phyloP scores from a whole-genome alignment of 1,140 invertebrate species.

The silkworm (Bombyx mori) region ASM3026992v2 NC_085129.1:5654501-5655000 shows the following conservation, averaged over 20 bases:
- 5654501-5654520: slow-evolving; percentile 9
- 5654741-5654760: slow-evolving; percentile 53
- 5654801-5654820: slow-evolving; percentile 70
- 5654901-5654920: slow-evolving; percentile 56
- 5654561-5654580: slow-evolving; percentile 25
- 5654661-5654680: slow-evolving; percentile 61
- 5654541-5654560: slow-evolving; percentile 8
- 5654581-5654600: slow-evolving; percentile 43
- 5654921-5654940: slow-evolving; percentile 11
- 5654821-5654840: slow-evolving; percentile 59
- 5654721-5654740: slow-evolving; percentile 55
- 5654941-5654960: background rate
- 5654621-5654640: slow-evolving; percentile 60
- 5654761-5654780: slow-evolving; percentile 41
- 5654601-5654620: slow-evolving; percentile 41
- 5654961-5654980: no score
- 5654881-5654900: slow-evolving; percentile 47
- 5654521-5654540: slow-evolving; percentile 2
- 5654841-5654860: slow-evolving; percentile 63
- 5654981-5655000: no score
- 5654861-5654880: slow-evolving; percentile 37
- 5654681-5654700: slow-evolving; percentile 68
- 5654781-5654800: slow-evolving; percentile 40
- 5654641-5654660: slow-evolving; percentile 69
- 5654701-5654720: slow-evolving; percentile 61